Conservation (phyloP, 2,797 vertebrate species). For the Neosilurus hyrtlii region DNA sequence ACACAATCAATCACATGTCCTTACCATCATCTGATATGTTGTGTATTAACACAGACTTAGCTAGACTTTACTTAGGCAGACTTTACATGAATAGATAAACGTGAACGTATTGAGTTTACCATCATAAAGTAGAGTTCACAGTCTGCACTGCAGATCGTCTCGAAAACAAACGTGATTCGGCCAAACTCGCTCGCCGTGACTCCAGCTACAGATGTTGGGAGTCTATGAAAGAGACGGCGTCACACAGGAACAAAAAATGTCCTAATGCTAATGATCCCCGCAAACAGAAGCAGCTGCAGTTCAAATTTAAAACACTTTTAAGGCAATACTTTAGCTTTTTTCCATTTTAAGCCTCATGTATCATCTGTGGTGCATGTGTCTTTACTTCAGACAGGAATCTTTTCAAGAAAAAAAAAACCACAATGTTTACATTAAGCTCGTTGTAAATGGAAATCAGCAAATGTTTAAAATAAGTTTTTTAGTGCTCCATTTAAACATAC, state of each 20-base stretch:
- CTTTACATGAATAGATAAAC: background rate
- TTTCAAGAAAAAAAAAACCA: background rate
- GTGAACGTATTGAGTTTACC: slow-evolving; percentile 72
- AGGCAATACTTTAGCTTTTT: background rate
- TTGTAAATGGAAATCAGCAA: background rate
- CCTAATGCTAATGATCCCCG: background rate
- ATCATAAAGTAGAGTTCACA: slow-evolving; percentile 98
- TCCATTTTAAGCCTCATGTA: background rate
- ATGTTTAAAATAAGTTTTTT: background rate
- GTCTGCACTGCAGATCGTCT: slow-evolving; percentile 85
- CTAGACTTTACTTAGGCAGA: too few relatives aligned
- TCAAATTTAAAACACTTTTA: background rate
- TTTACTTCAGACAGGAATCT: background rate
- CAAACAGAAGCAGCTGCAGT: background rate
- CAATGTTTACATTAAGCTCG: background rate
- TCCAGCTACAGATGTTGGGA: slow-evolving; percentile 85
- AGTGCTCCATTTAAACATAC: background rate
- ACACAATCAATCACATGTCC: background rate
- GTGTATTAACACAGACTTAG: background rate
- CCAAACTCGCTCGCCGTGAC: slow-evolving; percentile 84
- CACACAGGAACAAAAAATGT: background rate
- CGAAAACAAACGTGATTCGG: slow-evolving; percentile 92
- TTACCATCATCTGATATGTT: background rate
- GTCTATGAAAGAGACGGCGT: slow-evolving; percentile 65
- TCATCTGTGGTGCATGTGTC: background rate